These are phyloP conservation scores for Scytalopus superciliaris DNA, from an alignment of 2,113 vertebrate species.

Conservation along the genomic window DNA sequence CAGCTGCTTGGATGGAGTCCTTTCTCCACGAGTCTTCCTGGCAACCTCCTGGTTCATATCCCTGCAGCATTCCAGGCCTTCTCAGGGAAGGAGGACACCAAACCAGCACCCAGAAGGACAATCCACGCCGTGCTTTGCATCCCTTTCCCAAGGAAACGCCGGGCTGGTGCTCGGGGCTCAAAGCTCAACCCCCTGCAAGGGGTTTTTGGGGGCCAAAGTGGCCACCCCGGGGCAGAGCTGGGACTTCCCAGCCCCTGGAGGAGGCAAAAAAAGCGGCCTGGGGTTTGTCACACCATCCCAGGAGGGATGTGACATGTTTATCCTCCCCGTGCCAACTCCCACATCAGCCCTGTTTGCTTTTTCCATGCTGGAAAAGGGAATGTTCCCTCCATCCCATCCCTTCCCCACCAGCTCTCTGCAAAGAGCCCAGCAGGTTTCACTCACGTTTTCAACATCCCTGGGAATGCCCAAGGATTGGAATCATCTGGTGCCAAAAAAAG, in stretches of 20 bases:
- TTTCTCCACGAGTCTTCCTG: background rate
- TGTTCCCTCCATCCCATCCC: background rate
- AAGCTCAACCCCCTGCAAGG: rapidly evolving
- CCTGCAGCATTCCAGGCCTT: background rate
- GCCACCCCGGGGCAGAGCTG: background rate
- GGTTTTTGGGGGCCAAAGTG: background rate
- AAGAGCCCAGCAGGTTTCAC: background rate
- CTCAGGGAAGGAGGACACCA: background rate
- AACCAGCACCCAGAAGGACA: background rate
- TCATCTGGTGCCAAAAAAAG: background rate
- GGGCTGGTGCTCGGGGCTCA: rapidly evolving
- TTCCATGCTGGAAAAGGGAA: background rate
- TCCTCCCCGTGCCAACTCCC: background rate
- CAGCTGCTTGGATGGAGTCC: rapidly evolving
- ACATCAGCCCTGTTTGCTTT: background rate
- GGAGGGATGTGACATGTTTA: background rate
- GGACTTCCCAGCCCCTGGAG: background rate
- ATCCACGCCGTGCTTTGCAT: background rate
- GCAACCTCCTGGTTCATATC: background rate
- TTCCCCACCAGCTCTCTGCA: rapidly evolving
- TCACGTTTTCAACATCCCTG: background rate
- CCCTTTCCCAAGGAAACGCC: background rate
- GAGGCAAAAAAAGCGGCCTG: background rate
- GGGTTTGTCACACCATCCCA: background rate
- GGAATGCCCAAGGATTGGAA: background rate